A percentile compares a stretch with the other conserved stretches of the same genome.
These are phyloP conservation scores for Drosophila guanche DNA, from an alignment of 1,140 invertebrate species.

Conservation along the genomic window DNA sequence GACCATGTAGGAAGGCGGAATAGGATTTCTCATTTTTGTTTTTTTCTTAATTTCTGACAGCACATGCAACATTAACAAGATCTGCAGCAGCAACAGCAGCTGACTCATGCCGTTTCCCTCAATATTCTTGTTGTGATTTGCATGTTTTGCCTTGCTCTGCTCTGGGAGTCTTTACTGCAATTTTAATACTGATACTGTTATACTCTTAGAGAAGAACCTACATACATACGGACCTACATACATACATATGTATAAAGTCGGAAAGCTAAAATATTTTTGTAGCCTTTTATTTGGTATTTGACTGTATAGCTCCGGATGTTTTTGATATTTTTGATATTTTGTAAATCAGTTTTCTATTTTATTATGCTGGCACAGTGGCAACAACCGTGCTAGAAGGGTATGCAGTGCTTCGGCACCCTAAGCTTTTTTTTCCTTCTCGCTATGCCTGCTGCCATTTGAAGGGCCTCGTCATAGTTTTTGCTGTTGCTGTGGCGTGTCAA, in stretches of 20 bases:
- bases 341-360: too few species aligned
- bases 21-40: conserved; percentile 52
- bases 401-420: too few species aligned
- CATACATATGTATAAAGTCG: too few species aligned
- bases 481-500: conserved; percentile 60
- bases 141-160: conserved; percentile 28
- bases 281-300: too few species aligned
- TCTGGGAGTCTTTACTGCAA: conserved; percentile 43
- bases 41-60: conserved; percentile 60
- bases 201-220: too few species aligned
- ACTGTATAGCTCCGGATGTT: too few species aligned
- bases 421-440: conserved; percentile 2
- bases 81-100: conserved; percentile 28
- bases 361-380: too few species aligned
- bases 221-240: too few species aligned
- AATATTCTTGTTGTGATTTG: conserved; percentile 56
- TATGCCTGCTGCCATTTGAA: conserved; percentile 76
- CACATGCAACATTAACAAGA: conserved; percentile 53
- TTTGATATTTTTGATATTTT: too few species aligned
- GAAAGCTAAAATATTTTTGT: too few species aligned
- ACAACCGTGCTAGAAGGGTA: too few species aligned
- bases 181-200: conserved; percentile 22
- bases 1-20: conserved; percentile 27
- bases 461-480: conserved; percentile 72
- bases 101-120: conserved; percentile 60